Base-by-base conservation (phyloP, 2,113 vertebrate species). In the Brachionichthys hirsutus region DNA sequence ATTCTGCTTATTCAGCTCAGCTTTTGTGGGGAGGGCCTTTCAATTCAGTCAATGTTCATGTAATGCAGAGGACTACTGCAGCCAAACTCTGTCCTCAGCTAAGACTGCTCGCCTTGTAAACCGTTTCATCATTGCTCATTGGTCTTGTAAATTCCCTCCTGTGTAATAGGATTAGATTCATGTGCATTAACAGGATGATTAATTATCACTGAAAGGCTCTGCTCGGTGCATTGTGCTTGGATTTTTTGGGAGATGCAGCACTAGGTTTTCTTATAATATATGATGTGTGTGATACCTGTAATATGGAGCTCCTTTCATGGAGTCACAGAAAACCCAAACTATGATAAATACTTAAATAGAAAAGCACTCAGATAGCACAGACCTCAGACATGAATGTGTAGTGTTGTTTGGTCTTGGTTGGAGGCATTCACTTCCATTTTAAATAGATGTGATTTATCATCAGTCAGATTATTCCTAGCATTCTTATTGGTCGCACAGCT, bases 1-100 rank as follows among this genome's bases (percentile, higher is more conserved):
- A 75, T 76, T 85, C 78, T 82, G 83, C 85, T 70, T 80, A 74
- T 85, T 89, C 82, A 81, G 62, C 83, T 63, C 63, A 40, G 69
- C 82, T 75, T 86, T 88, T 86, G 77, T 85, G 63, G 52, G 57
- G 53, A 54, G 35, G 52, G 47, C 86, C 70, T 73, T 88, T 89
- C 84, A 87, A 63, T 52, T 70, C 54, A 42, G 56, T 72, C 76
- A 75, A 48, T 59, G 68, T 81, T 76, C 40, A 16, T 67, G 57
- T 64, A 48, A 68, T 76, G 48, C 43, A 73, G 69, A 69, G 53
- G 58, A 62, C 51, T 30, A 45, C 30, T 56, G 20, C 59, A 77
- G 49, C 62, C 53, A 64, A 38, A 52, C 56, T 61, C 35, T 67
- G 65, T 68, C 60, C 74, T 72, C 43, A 2, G 42, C 67, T 62